Evolutionary conservation across 2,113 vertebrate genomes (phyloP).

Genomic region (Triplophysa rosa): DNA sequence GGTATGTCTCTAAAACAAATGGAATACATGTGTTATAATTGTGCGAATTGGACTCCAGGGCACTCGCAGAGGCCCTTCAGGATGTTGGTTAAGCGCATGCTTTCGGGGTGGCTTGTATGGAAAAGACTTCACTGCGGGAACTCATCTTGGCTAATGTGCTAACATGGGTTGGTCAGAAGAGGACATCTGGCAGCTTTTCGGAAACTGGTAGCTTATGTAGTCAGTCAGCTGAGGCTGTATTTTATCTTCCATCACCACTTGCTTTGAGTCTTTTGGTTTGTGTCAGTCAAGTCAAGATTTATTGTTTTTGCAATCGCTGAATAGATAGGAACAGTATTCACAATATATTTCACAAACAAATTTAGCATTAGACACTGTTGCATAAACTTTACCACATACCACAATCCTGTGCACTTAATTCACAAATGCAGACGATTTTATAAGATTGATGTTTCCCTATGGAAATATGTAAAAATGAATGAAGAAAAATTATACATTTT

Average conservation of each 20-base stretch:
- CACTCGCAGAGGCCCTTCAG: slow-evolving; percentile 36
- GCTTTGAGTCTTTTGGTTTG: background rate
- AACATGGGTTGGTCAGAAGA: slow-evolving; percentile 10
- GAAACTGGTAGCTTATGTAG: background rate
- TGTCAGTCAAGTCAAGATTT: background rate
- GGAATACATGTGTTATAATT: slow-evolving; percentile 53
- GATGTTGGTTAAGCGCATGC: slow-evolving; percentile 21
- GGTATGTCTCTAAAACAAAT: slow-evolving; percentile 54
- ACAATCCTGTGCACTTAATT: background rate
- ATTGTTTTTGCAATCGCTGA: background rate
- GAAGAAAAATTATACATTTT: background rate
- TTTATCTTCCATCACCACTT: slow-evolving; percentile 3
- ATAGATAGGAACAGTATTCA: background rate
- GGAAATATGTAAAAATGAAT: background rate
- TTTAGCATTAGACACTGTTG: background rate
- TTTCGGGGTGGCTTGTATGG: background rate
- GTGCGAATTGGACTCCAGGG: slow-evolving; percentile 29
- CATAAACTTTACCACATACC: background rate
- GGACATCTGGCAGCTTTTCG: background rate
- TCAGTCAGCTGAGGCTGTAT: background rate
- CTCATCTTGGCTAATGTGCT: slow-evolving; percentile 21
- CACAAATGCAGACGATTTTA: background rate
- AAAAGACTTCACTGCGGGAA: slow-evolving; percentile 21
- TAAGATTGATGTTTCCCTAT: background rate
- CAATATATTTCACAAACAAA: background rate